Percentiles rank a stretch among this genome's conserved stretches.
phyloP scores from a whole-genome alignment of 2,888 invertebrate genomes.

The Athalia cordata region DNA sequence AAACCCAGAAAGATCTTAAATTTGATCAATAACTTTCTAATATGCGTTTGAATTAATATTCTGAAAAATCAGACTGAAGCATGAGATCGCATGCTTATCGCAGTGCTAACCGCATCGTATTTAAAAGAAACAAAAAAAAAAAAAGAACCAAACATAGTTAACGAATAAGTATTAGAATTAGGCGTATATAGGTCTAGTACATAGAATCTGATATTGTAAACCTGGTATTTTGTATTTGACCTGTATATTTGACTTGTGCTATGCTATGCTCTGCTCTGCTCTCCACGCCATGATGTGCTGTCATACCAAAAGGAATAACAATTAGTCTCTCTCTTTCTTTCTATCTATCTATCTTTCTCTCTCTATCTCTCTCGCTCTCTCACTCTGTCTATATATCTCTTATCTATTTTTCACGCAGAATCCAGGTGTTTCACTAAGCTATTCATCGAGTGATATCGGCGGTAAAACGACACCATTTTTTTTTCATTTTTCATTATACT shows the following conservation, averaged over 20 bases:
- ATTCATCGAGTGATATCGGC: conserved; percentile 22
- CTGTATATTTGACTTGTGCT: conserved; percentile 61
- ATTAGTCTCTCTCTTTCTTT: conserved; percentile 44
- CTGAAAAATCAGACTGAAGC: conserved; percentile 41
- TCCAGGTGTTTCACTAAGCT: conserved; percentile 45
- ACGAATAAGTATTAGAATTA: conserved; percentile 19
- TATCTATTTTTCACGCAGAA: conserved; percentile 49
- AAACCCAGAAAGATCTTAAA: background rate
- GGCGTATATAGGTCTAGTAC: conserved; percentile 35
- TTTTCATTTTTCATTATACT: background rate
- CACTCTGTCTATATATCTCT: conserved; percentile 54
- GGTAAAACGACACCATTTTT: conserved; percentile 20
- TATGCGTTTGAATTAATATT: conserved; percentile 21
- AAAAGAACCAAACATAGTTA: conserved; percentile 6
- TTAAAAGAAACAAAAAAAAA: background rate
- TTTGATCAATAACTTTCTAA: background rate
- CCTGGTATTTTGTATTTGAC: conserved; percentile 45
- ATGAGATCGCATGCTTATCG: conserved; percentile 42
- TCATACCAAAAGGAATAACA: conserved; percentile 67
- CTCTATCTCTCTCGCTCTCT: conserved; percentile 40
- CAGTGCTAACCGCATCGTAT: conserved; percentile 22
- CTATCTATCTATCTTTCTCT: conserved; percentile 47
- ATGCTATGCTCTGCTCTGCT: conserved; percentile 70
- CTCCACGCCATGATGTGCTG: conserved; percentile 73
- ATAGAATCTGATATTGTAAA: conserved; percentile 42